A percentile compares a stretch with the other conserved stretches of the same genome.
These are phyloP conservation scores for Pyxicephalus adspersus DNA, from an alignment of 2,113 vertebrate species.

Conservation along the genomic window DNA sequence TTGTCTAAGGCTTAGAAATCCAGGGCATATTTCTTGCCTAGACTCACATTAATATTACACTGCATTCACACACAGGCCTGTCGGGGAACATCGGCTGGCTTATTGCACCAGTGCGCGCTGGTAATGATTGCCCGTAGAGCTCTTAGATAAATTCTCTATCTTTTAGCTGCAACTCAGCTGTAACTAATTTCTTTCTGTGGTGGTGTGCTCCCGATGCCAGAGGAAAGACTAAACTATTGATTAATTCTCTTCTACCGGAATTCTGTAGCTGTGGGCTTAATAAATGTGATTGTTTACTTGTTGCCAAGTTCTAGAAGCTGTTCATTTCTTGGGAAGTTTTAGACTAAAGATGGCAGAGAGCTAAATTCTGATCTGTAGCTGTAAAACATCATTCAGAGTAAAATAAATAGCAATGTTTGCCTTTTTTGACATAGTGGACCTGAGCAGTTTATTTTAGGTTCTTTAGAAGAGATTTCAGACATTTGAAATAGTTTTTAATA, in stretches of 20 bases:
- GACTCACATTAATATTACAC: slow-evolving; percentile 17
- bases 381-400: background rate
- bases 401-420: too few species aligned
- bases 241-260: slow-evolving; percentile 40
- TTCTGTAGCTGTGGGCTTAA: slow-evolving; percentile 25
- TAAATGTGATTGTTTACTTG: slow-evolving; percentile 30
- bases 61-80: slow-evolving; percentile 22
- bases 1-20: background rate
- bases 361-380: background rate
- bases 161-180: slow-evolving; percentile 51
- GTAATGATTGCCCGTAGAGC: slow-evolving; percentile 48
- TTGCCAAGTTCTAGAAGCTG: slow-evolving; percentile 24
- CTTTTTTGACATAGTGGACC: too few species aligned
- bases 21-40: background rate
- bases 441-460: too few species aligned
- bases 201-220: slow-evolving; percentile 27
- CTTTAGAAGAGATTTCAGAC: too few species aligned
- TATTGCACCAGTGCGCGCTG: slow-evolving; percentile 36
- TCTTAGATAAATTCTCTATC: slow-evolving; percentile 47
- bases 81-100: slow-evolving; percentile 19
- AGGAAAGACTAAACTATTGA: slow-evolving; percentile 47
- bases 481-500: too few species aligned
- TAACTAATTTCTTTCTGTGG: slow-evolving; percentile 55
- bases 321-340: slow-evolving; percentile 22
- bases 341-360: background rate